phyloP scores from a whole-genome alignment of 2,888 invertebrate genomes.

The Tachystola acroxantha region DNA sequence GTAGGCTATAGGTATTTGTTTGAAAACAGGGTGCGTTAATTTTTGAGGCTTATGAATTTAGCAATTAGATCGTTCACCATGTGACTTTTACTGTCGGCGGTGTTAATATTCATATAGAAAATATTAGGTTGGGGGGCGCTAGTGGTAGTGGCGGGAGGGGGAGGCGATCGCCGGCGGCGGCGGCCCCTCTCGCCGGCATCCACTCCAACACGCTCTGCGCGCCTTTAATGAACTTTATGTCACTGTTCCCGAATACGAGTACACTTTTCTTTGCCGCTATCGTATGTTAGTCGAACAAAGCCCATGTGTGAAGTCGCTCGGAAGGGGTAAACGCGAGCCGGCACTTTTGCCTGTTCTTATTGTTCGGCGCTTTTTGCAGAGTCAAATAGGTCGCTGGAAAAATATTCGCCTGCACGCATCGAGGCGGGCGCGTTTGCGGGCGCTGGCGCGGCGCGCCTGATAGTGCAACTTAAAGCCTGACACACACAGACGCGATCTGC shows the following conservation, averaged over 20 bases:
- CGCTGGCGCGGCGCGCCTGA: neutral
- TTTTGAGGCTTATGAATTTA: constrained; percentile 4
- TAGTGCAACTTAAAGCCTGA: too few relatives aligned
- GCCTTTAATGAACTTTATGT: constrained; percentile 77
- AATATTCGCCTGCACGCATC: constrained; percentile 18
- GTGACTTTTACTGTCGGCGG: constrained; percentile 13
- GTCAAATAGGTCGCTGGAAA: constrained; percentile 39
- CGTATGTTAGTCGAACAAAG: constrained; percentile 69
- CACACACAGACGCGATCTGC: too few relatives aligned
- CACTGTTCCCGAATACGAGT: constrained; percentile 69
- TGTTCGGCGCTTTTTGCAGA: constrained; percentile 54
- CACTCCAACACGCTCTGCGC: constrained; percentile 71
- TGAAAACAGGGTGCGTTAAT: too few relatives aligned
- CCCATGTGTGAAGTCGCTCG: constrained; percentile 59
- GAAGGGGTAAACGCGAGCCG: constrained; percentile 55
- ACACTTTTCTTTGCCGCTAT: constrained; percentile 72
- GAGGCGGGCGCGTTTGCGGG: neutral
- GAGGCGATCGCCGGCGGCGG: constrained; percentile 38
- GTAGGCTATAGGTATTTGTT: too few relatives aligned
- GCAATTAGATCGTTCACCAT: constrained; percentile 1
- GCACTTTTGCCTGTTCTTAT: constrained; percentile 56
- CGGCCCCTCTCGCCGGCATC: constrained; percentile 51
- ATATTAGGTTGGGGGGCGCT: constrained; percentile 46
- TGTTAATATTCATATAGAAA: constrained; percentile 60
- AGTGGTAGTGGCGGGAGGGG: constrained; percentile 13